Conservation (phyloP, 2,797 vertebrate species). For the Allobates femoralis region DNA sequence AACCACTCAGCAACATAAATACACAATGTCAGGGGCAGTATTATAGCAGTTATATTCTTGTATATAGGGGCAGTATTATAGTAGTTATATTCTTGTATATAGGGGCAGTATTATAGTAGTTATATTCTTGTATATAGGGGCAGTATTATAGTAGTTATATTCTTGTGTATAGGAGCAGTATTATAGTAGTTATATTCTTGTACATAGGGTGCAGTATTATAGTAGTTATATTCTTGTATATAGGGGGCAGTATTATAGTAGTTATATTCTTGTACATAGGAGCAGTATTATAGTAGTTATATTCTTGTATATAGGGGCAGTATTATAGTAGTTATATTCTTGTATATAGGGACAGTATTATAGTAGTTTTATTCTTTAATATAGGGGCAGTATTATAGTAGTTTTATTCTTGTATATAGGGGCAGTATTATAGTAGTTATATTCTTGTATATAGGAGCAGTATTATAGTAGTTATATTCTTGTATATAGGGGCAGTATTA, state of each 20-base stretch:
- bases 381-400: not conserved
- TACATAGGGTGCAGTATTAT: not conserved
- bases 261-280: no score
- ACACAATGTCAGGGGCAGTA: not conserved
- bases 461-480: no score
- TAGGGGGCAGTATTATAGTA: not conserved
- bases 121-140: not conserved
- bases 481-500: conserved; percentile 3
- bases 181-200: conserved; percentile 4
- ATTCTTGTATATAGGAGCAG: no score
- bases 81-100: not conserved
- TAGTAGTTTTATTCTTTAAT: no score
- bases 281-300: no score
- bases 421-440: conserved; percentile 9
- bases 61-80: not conserved
- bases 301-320: no score
- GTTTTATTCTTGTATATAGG: not conserved
- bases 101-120: not conserved
- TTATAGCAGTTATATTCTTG: not conserved
- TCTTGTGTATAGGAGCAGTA: not conserved
- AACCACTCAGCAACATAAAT: no score
- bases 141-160: not conserved
- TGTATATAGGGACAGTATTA: no score
- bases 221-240: conserved; percentile 18
- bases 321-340: no score